phyloP scores from a whole-genome alignment of 2,888 invertebrate genomes.

The Rutpela maculata region DNA sequence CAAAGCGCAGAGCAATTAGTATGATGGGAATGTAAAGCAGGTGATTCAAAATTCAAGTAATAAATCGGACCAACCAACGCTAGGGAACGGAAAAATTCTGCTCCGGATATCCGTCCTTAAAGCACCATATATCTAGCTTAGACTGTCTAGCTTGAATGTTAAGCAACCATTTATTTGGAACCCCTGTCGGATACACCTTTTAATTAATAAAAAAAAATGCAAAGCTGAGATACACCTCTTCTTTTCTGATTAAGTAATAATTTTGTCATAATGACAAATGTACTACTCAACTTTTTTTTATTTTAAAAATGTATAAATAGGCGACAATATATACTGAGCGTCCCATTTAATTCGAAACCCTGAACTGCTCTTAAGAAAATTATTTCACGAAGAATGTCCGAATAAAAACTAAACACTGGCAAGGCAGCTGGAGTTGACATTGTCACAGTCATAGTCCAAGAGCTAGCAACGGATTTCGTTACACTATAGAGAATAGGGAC shows the following conservation, averaged over 20 bases:
- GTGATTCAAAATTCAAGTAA: conserved; percentile 48
- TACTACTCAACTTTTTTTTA: neutral
- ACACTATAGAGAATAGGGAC: too few relatives aligned
- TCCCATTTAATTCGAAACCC: too few relatives aligned
- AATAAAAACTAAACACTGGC: too few relatives aligned
- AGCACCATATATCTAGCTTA: conserved; percentile 43
- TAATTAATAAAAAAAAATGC: conserved; percentile 25
- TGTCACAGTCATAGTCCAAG: too few relatives aligned
- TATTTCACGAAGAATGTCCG: too few relatives aligned
- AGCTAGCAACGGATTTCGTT: too few relatives aligned
- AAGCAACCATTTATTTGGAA: conserved; percentile 31
- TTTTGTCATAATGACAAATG: neutral
- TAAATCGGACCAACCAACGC: conserved; percentile 35
- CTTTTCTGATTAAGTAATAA: neutral
- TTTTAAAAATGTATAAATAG: neutral
- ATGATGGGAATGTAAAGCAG: conserved; percentile 52
- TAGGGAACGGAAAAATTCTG: conserved; percentile 35
- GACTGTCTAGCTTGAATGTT: conserved; percentile 30
- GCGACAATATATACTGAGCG: too few relatives aligned
- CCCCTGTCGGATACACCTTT: conserved; percentile 20
- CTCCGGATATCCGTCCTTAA: conserved; percentile 45
- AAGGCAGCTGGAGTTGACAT: too few relatives aligned
- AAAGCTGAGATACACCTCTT: neutral
- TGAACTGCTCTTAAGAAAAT: too few relatives aligned
- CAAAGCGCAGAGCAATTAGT: conserved; percentile 48